A percentile compares a stretch with the other conserved stretches of the same genome.
These are phyloP conservation scores for Cheilosia soror DNA, from an alignment of 2,888 invertebrate genomes.

Conservation along the genomic window DNA sequence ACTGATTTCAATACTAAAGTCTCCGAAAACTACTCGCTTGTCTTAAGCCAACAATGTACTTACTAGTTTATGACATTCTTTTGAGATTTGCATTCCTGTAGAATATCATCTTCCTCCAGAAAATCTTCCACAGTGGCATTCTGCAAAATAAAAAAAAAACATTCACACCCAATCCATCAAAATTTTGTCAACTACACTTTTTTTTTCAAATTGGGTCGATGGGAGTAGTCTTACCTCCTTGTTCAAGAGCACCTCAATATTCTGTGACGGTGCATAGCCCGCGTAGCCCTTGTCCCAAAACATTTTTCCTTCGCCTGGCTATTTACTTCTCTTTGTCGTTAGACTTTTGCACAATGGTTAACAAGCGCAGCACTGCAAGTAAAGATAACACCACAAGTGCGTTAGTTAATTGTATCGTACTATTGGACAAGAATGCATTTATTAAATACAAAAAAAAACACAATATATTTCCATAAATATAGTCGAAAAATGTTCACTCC, in stretches of 20 bases:
- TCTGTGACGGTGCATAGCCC: slow-evolving; percentile 83
- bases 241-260: slow-evolving; percentile 83
- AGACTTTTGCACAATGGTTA: slow-evolving; percentile 43
- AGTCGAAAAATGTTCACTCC: slow-evolving; percentile 47
- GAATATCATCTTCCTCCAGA: slow-evolving; percentile 96
- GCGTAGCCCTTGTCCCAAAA: slow-evolving; percentile 84
- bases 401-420: slow-evolving; percentile 20
- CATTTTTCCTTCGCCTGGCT: slow-evolving; percentile 79
- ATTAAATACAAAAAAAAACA: slow-evolving; percentile 23
- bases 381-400: slow-evolving; percentile 15
- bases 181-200: slow-evolving; percentile 34
- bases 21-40: background rate
- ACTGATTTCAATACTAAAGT: background rate
- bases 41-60: slow-evolving; percentile 84
- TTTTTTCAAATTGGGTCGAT: slow-evolving; percentile 26
- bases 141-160: slow-evolving; percentile 84
- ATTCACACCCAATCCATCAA: slow-evolving; percentile 6
- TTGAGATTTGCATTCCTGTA: slow-evolving; percentile 97
- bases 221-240: slow-evolving; percentile 81
- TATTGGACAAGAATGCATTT: slow-evolving; percentile 23
- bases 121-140: slow-evolving; percentile 95
- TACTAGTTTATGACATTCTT: slow-evolving; percentile 97
- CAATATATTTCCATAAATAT: slow-evolving; percentile 8
- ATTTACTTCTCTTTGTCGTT: slow-evolving; percentile 40
- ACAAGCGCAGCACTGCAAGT: slow-evolving; percentile 48